A percentile compares a stretch with the other conserved stretches of the same genome.
Evolutionary conservation across 2,888 invertebrate genomes (phyloP).

Genomic region (Rhodophaea formosa): DNA sequence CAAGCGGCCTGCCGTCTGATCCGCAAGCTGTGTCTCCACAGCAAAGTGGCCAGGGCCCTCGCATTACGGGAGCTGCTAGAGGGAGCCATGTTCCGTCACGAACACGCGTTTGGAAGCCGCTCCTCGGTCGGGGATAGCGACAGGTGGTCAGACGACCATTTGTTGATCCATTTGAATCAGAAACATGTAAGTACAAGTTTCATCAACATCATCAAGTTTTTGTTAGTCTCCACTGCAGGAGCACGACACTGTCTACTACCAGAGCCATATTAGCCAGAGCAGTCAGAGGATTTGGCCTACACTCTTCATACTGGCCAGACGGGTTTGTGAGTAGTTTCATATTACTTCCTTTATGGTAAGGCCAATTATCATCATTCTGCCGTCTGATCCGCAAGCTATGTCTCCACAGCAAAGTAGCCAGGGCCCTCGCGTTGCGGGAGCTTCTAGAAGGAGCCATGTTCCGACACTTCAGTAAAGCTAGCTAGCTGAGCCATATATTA

Average conservation of each 20-base stretch:
- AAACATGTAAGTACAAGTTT: slow-evolving; percentile 82
- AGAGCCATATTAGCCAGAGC: no score
- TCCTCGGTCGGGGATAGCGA: slow-evolving; percentile 26
- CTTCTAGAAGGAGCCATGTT: slow-evolving; percentile 88
- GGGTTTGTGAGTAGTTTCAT: no score
- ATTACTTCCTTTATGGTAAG: no score
- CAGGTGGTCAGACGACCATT: slow-evolving; percentile 27
- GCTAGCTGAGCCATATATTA: no score
- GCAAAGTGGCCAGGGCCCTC: slow-evolving; percentile 86
- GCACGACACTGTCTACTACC: no score
- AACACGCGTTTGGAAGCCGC: slow-evolving; percentile 85
- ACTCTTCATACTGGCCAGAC: no score
- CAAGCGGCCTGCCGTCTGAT: slow-evolving; percentile 84
- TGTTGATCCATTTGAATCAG: slow-evolving; percentile 85
- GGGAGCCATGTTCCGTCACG: slow-evolving; percentile 85
- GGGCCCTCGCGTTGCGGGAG: slow-evolving; percentile 86
- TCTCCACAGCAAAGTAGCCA: slow-evolving; percentile 84
- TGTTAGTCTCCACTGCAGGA: no score
- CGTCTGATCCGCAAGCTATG: slow-evolving; percentile 85
- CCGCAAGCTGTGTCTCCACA: slow-evolving; percentile 83
- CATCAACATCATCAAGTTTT: no score
- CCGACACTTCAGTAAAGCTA: no score
- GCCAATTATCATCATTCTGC: no score
- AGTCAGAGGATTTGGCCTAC: no score
- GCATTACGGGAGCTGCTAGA: slow-evolving; percentile 88